Conservation (phyloP, 1,140 invertebrate species). For the Brachionus rotundiformis region DNA sequence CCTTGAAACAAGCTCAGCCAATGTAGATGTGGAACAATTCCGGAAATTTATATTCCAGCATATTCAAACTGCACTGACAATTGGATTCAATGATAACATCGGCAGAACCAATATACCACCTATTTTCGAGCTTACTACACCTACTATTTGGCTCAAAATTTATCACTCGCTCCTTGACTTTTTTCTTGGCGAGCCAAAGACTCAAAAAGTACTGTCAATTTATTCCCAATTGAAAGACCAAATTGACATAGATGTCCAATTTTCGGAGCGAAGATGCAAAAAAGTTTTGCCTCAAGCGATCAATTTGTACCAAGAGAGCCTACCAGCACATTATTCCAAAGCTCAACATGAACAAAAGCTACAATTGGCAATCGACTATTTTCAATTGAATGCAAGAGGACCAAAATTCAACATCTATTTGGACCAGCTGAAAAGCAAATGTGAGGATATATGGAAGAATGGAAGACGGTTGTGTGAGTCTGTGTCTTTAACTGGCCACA, state of each 20-base stretch:
- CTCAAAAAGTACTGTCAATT: constrained; percentile 27
- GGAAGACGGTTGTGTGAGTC: constrained; percentile 83
- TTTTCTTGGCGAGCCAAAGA: background rate
- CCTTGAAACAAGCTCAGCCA: background rate
- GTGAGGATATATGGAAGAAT: constrained; percentile 77
- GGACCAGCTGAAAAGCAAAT: constrained; percentile 73
- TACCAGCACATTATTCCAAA: constrained; percentile 80
- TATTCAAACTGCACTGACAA: background rate
- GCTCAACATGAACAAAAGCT: constrained; percentile 76
- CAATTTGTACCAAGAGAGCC: constrained; percentile 78
- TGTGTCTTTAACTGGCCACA: constrained; percentile 83
- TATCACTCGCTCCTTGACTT: background rate
- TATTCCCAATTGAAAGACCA: constrained; percentile 46
- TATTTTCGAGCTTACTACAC: background rate
- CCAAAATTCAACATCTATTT: constrained; percentile 76
- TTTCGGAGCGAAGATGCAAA: constrained; percentile 69
- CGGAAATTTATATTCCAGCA: background rate
- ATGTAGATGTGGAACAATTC: background rate
- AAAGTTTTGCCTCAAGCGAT: constrained; percentile 82
- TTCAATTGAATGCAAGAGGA: constrained; percentile 79
- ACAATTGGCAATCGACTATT: constrained; percentile 74
- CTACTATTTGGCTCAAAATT: background rate
- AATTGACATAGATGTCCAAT: constrained; percentile 52
- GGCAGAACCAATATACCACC: constrained; percentile 3
- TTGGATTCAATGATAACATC: constrained; percentile 26